These are phyloP conservation scores for Cassiopea andromeda DNA, from an alignment of 30 jellyfish, hydroid and myxozoan species.

Conservation along the genomic window DNA sequence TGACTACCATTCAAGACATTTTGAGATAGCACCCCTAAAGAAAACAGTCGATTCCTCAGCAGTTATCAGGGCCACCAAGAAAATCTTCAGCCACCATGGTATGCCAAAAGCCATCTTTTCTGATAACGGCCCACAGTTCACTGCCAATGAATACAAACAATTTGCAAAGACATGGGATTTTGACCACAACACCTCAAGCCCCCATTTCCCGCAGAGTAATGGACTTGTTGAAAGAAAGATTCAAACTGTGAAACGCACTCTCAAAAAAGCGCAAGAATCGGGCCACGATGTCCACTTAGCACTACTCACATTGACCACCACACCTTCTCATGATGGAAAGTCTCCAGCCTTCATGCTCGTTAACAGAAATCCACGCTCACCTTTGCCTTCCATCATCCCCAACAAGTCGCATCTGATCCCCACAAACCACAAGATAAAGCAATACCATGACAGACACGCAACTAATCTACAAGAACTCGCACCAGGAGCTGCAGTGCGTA, in stretches of 20 bases:
- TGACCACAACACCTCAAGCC: conserved; percentile 59
- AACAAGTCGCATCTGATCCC: conserved; percentile 34
- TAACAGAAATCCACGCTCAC: conserved; percentile 61
- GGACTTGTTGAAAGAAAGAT: conserved; percentile 77
- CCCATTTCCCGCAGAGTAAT: conserved; percentile 60
- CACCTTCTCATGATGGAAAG: conserved; percentile 52
- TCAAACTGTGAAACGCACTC: conserved; percentile 83
- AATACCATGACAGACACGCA: conserved; percentile 51
- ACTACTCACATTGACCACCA: conserved; percentile 49
- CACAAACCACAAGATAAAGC: conserved; percentile 46
- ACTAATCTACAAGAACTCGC: conserved; percentile 46
- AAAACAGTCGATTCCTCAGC: conserved; percentile 46
- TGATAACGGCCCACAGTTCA: conserved; percentile 66
- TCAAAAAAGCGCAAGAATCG: conserved; percentile 62
- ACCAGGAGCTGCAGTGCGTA: conserved; percentile 38
- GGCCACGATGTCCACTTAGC: conserved; percentile 63
- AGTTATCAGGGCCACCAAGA: conserved; percentile 35
- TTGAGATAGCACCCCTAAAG: conserved; percentile 59
- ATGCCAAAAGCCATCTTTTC: conserved; percentile 55
- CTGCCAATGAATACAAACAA: conserved; percentile 40
- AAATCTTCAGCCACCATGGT: conserved; percentile 21
- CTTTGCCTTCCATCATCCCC: conserved; percentile 53
- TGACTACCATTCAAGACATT: conserved; percentile 51
- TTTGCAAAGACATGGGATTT: conserved; percentile 64
- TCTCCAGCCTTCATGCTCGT: conserved; percentile 48